Base-by-base conservation (phyloP, 2,888 invertebrate genomes). In the Opisthograptis luteolata region DNA sequence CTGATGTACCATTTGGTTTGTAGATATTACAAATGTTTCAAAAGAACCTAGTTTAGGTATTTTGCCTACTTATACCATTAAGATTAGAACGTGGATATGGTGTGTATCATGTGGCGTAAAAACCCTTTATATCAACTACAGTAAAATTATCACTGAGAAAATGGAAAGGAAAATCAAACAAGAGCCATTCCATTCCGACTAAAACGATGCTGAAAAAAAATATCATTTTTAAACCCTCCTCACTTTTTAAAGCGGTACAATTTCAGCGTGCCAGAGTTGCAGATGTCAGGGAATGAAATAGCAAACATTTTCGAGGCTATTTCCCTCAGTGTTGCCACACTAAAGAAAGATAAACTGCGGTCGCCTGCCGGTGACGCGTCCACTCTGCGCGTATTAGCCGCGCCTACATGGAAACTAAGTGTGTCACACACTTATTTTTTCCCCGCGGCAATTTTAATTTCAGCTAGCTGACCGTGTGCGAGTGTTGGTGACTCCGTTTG, bases 391-490 rank as follows among this genome's bases (percentile, higher is more conserved):
- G 78, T 81, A 87, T 87, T 87, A 87, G 85, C 73, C 85, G 76
- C 87, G 86, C 84, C 79, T 82, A 73, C 80, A 73, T 69, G 73
- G 79, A 73, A 81, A 80, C 85, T 80, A 86, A 88, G 85, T 86
- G 81, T 85, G 85, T 82, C 79, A 76, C 78, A 82, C 84, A 82
- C 84, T 84, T 84, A 81, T 83, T 86, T 85, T 84, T 80, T 79
- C 81, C 87, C 86, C 68, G 78, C 76, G 79, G 86, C 86, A 76
- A 77, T 86, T 87, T 87, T 88, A 87, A 87, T 87, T 87, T 81
- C 75, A 79, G 73, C 79, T 66, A 67, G 79, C 84, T 87, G 87
- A 87, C 87, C 87, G 81, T 70, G 73, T 34, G 70, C 64, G 70
- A 70, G 69, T 78, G 75, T 55, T 55, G 49, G 64, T 69, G 80